phyloP scores from a whole-genome alignment of 2,113 vertebrate genomes.

The Odontophorus gujanensis region DNA sequence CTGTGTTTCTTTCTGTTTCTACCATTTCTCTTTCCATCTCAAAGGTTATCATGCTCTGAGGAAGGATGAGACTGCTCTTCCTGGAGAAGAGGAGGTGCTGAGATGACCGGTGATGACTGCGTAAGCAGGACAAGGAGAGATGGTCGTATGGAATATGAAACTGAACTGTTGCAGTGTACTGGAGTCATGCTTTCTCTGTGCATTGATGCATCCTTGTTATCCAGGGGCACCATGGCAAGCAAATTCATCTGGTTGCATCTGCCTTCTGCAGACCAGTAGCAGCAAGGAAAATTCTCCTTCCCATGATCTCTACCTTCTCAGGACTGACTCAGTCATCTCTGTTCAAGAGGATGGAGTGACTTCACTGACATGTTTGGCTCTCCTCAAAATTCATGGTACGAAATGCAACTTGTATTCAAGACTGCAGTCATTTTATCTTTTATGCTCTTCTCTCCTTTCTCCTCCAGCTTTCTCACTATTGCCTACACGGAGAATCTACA shows the following conservation, averaged over 20 bases:
- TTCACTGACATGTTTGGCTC: neutral
- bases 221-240: neutral
- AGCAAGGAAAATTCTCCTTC: neutral
- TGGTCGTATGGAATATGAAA: neutral
- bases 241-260: neutral
- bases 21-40: neutral
- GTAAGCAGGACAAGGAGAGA: neutral
- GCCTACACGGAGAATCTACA: neutral
- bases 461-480: neutral
- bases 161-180: neutral
- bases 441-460: neutral
- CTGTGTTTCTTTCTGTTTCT: neutral
- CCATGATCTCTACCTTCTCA: neutral
- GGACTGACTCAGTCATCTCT: neutral
- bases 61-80: neutral
- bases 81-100: neutral
- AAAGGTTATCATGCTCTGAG: neutral
- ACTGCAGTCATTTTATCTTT: neutral
- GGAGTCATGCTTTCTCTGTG: neutral
- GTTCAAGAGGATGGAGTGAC: neutral
- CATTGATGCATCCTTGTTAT: too few species aligned
- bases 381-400: neutral
- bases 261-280: neutral
- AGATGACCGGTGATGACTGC: neutral
- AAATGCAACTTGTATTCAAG: neutral